A percentile compares a stretch with the other conserved stretches of the same genome.
phyloP scores from a whole-genome alignment of 2,113 vertebrate species.

The Murina feae region DNA sequence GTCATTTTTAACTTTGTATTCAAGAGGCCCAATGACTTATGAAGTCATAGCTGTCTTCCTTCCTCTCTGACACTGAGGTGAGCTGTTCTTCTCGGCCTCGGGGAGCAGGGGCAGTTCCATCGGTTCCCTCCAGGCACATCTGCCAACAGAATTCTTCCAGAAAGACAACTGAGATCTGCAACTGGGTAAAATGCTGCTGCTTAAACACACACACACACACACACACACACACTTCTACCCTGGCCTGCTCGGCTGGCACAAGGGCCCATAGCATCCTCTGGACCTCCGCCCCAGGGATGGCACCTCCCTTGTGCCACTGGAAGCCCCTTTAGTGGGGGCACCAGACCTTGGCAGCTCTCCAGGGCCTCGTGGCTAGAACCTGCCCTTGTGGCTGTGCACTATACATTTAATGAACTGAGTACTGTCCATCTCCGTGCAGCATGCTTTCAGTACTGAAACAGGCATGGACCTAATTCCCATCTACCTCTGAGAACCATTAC shows the following conservation, averaged over 20 bases:
- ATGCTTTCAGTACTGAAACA: background rate
- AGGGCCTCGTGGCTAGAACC: accelerated
- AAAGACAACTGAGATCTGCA: background rate
- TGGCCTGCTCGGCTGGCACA: too few species aligned
- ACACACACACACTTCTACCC: background rate
- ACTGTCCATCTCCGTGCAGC: background rate
- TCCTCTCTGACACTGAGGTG: background rate
- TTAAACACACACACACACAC: background rate
- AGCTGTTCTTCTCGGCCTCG: too few species aligned
- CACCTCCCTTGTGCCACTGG: accelerated
- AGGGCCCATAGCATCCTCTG: background rate
- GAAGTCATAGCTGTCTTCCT: background rate
- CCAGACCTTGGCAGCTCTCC: background rate
- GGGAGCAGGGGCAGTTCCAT: too few species aligned
- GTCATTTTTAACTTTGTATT: background rate
- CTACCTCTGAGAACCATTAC: background rate
- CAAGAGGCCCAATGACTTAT: background rate
- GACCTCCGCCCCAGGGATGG: background rate
- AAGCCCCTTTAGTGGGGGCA: background rate
- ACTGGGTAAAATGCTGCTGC: background rate
- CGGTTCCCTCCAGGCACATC: background rate
- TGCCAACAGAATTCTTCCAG: constrained; percentile 15
- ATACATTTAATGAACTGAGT: background rate
- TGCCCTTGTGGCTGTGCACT: background rate
- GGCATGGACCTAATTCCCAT: background rate